Percentiles rank a stretch among this genome's conserved stretches.
These are phyloP conservation scores for Lepus townsendii DNA, from an alignment of 2,797 vertebrate species.

Conservation along the genomic window DNA sequence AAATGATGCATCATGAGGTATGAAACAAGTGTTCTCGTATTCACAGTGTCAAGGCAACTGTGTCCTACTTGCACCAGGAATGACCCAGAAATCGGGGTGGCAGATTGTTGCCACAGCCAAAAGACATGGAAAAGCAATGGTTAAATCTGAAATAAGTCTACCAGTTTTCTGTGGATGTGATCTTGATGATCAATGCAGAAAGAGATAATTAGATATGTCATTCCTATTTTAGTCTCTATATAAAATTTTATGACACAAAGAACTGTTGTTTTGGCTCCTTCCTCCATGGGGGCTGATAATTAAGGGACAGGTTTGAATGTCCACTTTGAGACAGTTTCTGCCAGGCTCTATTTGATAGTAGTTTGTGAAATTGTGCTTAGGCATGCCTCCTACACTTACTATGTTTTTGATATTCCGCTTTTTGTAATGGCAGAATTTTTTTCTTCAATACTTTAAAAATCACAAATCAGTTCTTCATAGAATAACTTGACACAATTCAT, in stretches of 20 bases:
- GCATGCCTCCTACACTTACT: neutral
- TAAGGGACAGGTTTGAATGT: conserved; percentile 33
- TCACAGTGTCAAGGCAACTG: neutral
- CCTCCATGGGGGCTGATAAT: neutral
- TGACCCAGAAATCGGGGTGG: conserved; percentile 3
- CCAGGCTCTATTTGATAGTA: neutral
- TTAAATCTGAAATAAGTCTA: neutral
- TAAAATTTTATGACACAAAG: neutral
- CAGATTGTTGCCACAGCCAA: neutral
- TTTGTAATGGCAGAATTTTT: conserved; percentile 59
- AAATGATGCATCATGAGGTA: neutral
- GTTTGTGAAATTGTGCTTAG: conserved; percentile 10
- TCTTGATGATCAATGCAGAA: neutral
- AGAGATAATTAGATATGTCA: neutral
- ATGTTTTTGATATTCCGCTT: conserved; percentile 64
- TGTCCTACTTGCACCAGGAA: conserved; percentile 40
- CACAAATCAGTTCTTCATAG: conserved; percentile 55
- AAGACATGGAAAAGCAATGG: neutral
- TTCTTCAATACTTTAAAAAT: conserved; percentile 54
- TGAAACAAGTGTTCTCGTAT: neutral
- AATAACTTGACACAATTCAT: neutral
- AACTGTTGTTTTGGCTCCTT: neutral
- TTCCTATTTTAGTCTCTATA: neutral
- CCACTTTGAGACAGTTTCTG: neutral
- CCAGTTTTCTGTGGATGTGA: neutral